Conservation (phyloP, 2,113 vertebrate species). For the Chaenocephalus aceratus region DNA sequence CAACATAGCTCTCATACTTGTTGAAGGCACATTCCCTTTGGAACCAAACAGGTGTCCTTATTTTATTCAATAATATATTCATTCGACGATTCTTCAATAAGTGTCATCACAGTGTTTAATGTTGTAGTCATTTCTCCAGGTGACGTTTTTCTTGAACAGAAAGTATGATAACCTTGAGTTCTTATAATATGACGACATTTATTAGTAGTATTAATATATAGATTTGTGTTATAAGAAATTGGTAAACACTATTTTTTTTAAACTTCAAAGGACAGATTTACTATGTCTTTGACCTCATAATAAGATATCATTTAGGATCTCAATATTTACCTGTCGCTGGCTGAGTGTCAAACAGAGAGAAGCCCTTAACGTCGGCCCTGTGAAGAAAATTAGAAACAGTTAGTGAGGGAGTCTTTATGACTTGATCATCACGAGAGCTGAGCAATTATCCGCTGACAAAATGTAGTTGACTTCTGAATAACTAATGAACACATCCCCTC, state of each 20-base stretch:
- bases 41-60: neutral
- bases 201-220: neutral
- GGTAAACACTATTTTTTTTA: too few relatives aligned
- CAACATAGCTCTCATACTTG: neutral
- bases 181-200: neutral
- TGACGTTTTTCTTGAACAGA: neutral
- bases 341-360: constrained; percentile 69
- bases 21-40: constrained; percentile 13
- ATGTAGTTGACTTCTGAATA: constrained; percentile 51
- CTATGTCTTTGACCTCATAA: neutral
- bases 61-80: constrained; percentile 5
- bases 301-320: neutral
- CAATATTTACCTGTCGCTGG: constrained; percentile 71
- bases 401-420: neutral
- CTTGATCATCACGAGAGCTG: constrained; percentile 5
- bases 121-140: neutral
- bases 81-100: neutral
- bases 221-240: neutral
- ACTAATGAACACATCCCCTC: constrained; percentile 53
- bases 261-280: neutral
- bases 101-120: constrained; percentile 3
- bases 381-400: constrained; percentile 32
- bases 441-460: constrained; percentile 17
- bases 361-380: constrained; percentile 66
- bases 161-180: neutral